Percentiles rank a stretch among this genome's conserved stretches.
Evolutionary conservation across 2,888 invertebrate species (phyloP).

Genomic region (Muscina levida): DNA sequence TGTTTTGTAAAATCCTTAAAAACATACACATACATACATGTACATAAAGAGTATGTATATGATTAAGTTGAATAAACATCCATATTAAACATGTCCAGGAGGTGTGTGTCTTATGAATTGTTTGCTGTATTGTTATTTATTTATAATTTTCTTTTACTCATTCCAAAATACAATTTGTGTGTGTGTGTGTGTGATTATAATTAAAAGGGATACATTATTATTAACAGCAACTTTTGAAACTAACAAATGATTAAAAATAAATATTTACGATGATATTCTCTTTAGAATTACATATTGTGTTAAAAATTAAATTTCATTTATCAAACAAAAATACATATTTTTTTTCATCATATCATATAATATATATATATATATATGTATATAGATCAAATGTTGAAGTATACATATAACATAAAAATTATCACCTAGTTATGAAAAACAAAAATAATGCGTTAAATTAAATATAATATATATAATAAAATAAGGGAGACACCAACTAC

Average conservation of each 20-base stretch:
- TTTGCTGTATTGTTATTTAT: slow-evolving; percentile 28
- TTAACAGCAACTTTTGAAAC: background rate
- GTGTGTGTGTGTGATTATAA: slow-evolving; percentile 59
- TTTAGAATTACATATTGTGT: background rate
- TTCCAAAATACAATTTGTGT: slow-evolving; percentile 26
- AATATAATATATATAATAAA: too few relatives aligned
- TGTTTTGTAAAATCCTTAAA: slow-evolving; percentile 2
- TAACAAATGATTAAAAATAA: slow-evolving; percentile 1
- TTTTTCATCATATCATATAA: slow-evolving; percentile 43
- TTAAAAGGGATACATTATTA: slow-evolving; percentile 16
- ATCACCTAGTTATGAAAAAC: slow-evolving; percentile 42
- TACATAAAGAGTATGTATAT: too few relatives aligned
- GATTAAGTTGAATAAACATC: slow-evolving; percentile 47
- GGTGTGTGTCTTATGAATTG: slow-evolving; percentile 3
- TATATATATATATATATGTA: too few relatives aligned
- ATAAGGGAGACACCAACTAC: too few relatives aligned
- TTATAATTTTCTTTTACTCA: slow-evolving; percentile 27
- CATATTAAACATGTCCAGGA: slow-evolving; percentile 34
- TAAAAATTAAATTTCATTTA: slow-evolving; percentile 6
- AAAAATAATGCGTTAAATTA: too few relatives aligned
- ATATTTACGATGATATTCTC: background rate
- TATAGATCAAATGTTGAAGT: background rate
- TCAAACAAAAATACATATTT: slow-evolving; percentile 37
- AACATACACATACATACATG: slow-evolving; percentile 14
- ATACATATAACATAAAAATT: slow-evolving; percentile 48